Percentiles rank a stretch among this genome's conserved stretches.
Evolutionary conservation across 2,888 invertebrate genomes (phyloP).

Genomic region (Melinopterus prodromus): DNA sequence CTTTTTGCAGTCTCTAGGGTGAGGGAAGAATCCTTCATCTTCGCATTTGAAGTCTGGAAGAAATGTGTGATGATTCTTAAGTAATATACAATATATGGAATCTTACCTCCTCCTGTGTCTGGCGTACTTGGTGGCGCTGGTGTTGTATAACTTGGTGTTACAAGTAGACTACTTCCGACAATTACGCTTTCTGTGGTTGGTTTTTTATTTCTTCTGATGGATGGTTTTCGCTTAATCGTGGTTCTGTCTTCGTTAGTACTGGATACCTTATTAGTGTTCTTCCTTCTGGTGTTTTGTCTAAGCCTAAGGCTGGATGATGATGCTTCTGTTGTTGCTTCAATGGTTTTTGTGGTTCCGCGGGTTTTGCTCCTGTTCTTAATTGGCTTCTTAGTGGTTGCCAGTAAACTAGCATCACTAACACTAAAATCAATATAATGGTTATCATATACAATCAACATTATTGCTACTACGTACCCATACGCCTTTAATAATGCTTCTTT

Average conservation of each 20-base stretch:
- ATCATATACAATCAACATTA: too few relatives aligned
- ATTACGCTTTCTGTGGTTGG: conserved; percentile 65
- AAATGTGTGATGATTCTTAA: background rate
- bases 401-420: conserved; percentile 56
- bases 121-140: conserved; percentile 90
- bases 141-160: conserved; percentile 66
- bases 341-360: conserved; percentile 47
- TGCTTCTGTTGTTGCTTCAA: conserved; percentile 39
- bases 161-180: conserved; percentile 58
- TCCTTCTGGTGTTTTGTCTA: conserved; percentile 41
- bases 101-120: conserved; percentile 81
- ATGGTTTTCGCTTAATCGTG: conserved; percentile 30
- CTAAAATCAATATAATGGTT: conserved; percentile 44
- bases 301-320: conserved; percentile 45
- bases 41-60: conserved; percentile 85
- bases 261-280: conserved; percentile 27
- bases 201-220: conserved; percentile 35
- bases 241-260: background rate
- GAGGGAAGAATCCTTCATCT: conserved; percentile 92
- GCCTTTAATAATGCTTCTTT: conserved; percentile 79
- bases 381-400: conserved; percentile 55
- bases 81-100: conserved; percentile 28
- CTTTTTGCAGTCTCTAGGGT: conserved; percentile 92
- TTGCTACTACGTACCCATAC: conserved; percentile 64
- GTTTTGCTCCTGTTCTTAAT: conserved; percentile 53